Evolutionary conservation across 2,113 vertebrate genomes (phyloP).

Genomic region (Tetrao urogallus): DNA sequence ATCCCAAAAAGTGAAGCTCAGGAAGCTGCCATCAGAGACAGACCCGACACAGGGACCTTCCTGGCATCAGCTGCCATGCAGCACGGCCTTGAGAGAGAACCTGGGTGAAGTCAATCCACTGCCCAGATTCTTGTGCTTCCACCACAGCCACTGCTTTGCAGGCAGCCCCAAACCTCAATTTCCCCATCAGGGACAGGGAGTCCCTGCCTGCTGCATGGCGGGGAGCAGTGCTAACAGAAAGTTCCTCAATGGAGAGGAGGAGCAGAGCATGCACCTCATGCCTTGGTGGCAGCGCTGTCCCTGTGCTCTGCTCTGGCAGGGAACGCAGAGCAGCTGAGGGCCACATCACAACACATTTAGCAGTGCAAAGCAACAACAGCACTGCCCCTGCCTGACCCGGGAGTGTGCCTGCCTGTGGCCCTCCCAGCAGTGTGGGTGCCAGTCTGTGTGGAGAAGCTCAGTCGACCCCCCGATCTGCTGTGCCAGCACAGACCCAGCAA

Average conservation of each 20-base stretch:
- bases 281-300: background rate
- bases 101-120: background rate
- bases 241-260: background rate
- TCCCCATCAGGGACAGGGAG: background rate
- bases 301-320: background rate
- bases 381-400: background rate
- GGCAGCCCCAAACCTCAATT: background rate
- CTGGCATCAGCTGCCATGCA: background rate
- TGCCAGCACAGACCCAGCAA: background rate
- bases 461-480: no score
- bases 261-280: background rate
- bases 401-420: fast-evolving
- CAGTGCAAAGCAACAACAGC: background rate
- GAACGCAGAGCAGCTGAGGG: background rate
- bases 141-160: fast-evolving
- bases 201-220: background rate
- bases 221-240: background rate
- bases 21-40: background rate
- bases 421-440: fast-evolving
- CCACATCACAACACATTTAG: background rate
- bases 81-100: fast-evolving
- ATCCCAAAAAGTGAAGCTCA: background rate
- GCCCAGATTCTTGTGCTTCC: background rate
- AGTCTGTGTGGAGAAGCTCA: background rate
- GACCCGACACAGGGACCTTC: background rate